Evolutionary conservation across 1,140 invertebrate species (phyloP).

Genomic region (Drosophila equinoxialis): DNA sequence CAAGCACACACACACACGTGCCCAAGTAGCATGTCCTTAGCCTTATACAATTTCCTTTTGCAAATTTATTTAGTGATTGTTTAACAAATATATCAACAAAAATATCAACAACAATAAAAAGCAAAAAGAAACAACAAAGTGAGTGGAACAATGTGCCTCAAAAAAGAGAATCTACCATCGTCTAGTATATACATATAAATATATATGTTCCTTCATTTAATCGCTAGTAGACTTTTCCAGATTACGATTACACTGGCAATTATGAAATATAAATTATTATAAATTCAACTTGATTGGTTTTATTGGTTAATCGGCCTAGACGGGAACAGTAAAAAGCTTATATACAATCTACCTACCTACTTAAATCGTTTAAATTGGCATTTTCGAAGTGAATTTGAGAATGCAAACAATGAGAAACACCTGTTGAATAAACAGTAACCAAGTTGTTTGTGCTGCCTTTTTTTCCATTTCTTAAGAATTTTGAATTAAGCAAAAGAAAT

Average conservation of each 20-base stretch:
- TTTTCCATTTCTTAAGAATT: neutral
- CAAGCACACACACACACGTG: constrained; percentile 19
- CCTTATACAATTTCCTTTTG: constrained; percentile 47
- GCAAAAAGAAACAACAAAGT: constrained; percentile 14
- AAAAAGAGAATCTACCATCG: neutral
- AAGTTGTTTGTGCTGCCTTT: neutral
- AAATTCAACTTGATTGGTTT: constrained; percentile 11
- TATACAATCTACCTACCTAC: neutral
- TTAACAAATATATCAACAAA: constrained; percentile 25
- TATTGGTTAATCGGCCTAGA: constrained; percentile 14
- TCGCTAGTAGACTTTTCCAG: constrained; percentile 11
- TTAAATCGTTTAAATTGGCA: too few relatives aligned
- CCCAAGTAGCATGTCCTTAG: constrained; percentile 45
- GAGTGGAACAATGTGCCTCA: constrained; percentile 22
- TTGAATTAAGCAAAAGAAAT: neutral
- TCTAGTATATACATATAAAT: neutral
- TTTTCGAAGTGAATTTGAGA: neutral
- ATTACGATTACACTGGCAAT: constrained; percentile 10
- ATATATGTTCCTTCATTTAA: constrained; percentile 9
- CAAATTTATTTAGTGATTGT: constrained; percentile 11
- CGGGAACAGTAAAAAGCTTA: constrained; percentile 6
- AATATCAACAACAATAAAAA: neutral
- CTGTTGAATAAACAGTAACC: neutral
- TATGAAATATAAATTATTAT: constrained; percentile 17
- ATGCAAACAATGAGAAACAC: neutral